Conservation (phyloP, 2,888 invertebrate species). For the Eristalis arbustorum region DNA sequence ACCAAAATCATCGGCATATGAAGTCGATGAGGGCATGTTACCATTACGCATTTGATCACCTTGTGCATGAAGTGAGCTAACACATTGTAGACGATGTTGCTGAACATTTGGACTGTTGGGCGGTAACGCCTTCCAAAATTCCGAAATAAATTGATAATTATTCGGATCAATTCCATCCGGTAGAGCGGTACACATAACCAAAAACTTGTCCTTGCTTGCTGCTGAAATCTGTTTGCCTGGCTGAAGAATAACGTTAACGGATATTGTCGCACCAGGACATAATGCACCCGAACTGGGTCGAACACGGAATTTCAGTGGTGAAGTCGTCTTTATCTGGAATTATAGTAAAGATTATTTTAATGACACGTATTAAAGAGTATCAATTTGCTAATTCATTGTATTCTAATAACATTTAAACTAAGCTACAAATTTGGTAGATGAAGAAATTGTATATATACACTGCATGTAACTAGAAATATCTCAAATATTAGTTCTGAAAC, state of each 20-base stretch:
- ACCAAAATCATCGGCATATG: slow-evolving; percentile 74
- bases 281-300: slow-evolving; percentile 92
- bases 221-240: slow-evolving; percentile 86
- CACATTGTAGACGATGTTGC: slow-evolving; percentile 87
- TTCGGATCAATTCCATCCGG: slow-evolving; percentile 83
- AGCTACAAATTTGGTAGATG: too few species aligned
- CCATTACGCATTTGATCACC: slow-evolving; percentile 44
- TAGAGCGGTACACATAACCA: slow-evolving; percentile 90
- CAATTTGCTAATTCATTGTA: too few species aligned
- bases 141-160: slow-evolving; percentile 83
- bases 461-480: too few species aligned
- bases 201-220: slow-evolving; percentile 90
- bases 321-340: slow-evolving; percentile 94
- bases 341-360: too few species aligned
- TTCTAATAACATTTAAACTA: too few species aligned
- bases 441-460: too few species aligned
- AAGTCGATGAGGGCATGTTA: slow-evolving; percentile 79
- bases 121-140: slow-evolving; percentile 87
- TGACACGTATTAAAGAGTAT: too few species aligned
- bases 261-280: slow-evolving; percentile 83
- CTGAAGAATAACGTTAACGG: slow-evolving; percentile 88
- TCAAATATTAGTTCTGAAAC: too few species aligned
- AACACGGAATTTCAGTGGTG: slow-evolving; percentile 96
- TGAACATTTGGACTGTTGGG: slow-evolving; percentile 83
- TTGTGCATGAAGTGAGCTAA: slow-evolving; percentile 35